Percentiles rank a stretch among this genome's conserved stretches.
phyloP scores from a whole-genome alignment of 2,113 vertebrate genomes.

The Verasper variegatus region DNA sequence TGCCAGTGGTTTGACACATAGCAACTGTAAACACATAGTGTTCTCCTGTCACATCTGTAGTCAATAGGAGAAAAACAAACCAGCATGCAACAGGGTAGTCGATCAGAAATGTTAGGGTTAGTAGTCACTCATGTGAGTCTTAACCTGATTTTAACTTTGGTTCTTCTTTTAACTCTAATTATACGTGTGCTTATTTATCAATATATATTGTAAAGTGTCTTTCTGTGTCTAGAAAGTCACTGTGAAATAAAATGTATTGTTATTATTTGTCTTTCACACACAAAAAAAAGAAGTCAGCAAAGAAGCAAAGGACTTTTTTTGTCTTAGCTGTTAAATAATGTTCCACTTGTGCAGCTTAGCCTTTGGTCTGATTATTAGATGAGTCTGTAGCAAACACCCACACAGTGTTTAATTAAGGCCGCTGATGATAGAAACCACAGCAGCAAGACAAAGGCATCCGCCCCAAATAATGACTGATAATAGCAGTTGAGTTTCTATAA shows the following conservation, averaged over 20 bases:
- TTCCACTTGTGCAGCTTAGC: background rate
- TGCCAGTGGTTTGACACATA: background rate
- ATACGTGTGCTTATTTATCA: too few species aligned
- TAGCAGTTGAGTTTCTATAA: background rate
- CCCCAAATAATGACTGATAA: slow-evolving; percentile 3
- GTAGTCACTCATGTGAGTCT: too few species aligned
- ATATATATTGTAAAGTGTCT: too few species aligned
- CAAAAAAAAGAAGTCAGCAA: background rate
- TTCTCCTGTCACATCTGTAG: too few species aligned
- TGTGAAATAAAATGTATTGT: background rate
- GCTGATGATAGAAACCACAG: background rate
- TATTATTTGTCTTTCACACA: background rate
- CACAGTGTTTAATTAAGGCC: background rate
- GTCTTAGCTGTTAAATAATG: background rate
- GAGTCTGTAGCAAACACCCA: background rate
- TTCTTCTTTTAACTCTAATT: too few species aligned
- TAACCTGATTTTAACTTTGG: too few species aligned
- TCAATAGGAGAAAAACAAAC: too few species aligned
- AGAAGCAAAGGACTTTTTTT: background rate
- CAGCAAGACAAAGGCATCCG: background rate
- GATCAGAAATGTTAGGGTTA: too few species aligned
- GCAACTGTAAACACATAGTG: too few species aligned
- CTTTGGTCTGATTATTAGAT: background rate
- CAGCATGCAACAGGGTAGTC: too few species aligned
- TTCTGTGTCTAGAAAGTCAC: too few species aligned